Evolutionary conservation across 2,113 vertebrate species (phyloP).

Genomic region (Varanus komodoensis): DNA sequence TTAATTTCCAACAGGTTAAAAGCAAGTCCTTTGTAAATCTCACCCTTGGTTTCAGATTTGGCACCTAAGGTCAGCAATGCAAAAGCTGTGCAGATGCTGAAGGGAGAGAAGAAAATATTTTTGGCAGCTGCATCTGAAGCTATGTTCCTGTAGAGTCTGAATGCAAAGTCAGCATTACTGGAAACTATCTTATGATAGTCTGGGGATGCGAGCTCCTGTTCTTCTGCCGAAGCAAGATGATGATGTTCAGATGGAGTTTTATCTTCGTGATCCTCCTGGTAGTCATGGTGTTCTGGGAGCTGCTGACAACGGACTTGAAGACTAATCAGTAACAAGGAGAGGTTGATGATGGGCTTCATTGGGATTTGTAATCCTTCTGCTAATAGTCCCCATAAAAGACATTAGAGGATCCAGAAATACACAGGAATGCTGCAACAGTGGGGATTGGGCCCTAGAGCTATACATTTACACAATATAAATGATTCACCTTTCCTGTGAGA

Average conservation of each 20-base stretch:
- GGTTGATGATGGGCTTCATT: slow-evolving; percentile 58
- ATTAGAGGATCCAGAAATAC: slow-evolving; percentile 19
- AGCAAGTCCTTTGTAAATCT: slow-evolving; percentile 71
- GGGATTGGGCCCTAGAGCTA: background rate
- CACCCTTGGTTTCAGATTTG: slow-evolving; percentile 61
- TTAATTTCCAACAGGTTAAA: slow-evolving; percentile 65
- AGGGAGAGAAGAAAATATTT: slow-evolving; percentile 81
- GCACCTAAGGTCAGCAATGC: slow-evolving; percentile 71
- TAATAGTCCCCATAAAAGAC: background rate
- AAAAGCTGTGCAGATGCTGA: slow-evolving; percentile 76
- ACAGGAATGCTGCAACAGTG: background rate
- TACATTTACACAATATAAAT: background rate
- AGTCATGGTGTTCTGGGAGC: background rate
- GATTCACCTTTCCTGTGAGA: background rate
- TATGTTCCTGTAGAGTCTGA: slow-evolving; percentile 77
- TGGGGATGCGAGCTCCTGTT: background rate
- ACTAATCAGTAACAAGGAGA: slow-evolving; percentile 55
- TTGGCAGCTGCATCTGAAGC: slow-evolving; percentile 22
- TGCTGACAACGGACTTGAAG: slow-evolving; percentile 50
- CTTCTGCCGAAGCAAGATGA: background rate
- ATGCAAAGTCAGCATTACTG: slow-evolving; percentile 80
- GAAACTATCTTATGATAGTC: slow-evolving; percentile 52
- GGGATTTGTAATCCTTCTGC: slow-evolving; percentile 52
- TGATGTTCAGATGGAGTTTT: background rate
- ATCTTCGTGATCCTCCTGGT: background rate